Conservation (phyloP, 92 coral and sea anemone genomes). For the Palythoa grandiflora region DNA sequence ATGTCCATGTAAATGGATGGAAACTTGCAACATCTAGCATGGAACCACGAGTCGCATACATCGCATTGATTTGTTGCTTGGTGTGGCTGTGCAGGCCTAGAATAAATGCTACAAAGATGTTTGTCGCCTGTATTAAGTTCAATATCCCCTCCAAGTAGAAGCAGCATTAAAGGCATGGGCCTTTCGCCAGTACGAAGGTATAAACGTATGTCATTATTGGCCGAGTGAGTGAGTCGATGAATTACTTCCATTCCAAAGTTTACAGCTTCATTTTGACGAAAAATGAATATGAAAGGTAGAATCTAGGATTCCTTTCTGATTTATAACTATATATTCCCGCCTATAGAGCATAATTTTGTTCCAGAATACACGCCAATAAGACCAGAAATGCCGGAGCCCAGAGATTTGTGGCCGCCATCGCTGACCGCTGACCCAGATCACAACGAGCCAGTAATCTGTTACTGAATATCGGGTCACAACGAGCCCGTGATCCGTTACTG, state of each 20-base stretch:
- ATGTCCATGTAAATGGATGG: constrained; percentile 50
- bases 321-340: constrained; percentile 35
- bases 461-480: too few species aligned
- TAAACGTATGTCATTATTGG: constrained; percentile 53
- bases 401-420: constrained; percentile 44
- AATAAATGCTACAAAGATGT: constrained; percentile 21
- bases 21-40: constrained; percentile 58
- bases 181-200: constrained; percentile 60
- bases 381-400: constrained; percentile 51
- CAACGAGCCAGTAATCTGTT: too few species aligned
- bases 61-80: constrained; percentile 32
- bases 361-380: constrained; percentile 48
- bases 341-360: constrained; percentile 50
- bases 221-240: constrained; percentile 52
- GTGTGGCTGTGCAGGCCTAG: constrained; percentile 32
- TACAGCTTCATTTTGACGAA: constrained; percentile 50
- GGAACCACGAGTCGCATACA: constrained; percentile 37
- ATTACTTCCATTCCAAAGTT: constrained; percentile 44
- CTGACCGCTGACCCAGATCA: background rate
- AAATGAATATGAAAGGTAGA: constrained; percentile 27
- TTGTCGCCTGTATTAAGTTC: constrained; percentile 57
- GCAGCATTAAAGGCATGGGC: constrained; percentile 52
- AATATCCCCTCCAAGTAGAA: constrained; percentile 61
- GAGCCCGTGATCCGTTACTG: too few species aligned
- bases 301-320: constrained; percentile 40